Base-by-base conservation (phyloP, 2,113 vertebrate species). In the Barbus barbus region DNA sequence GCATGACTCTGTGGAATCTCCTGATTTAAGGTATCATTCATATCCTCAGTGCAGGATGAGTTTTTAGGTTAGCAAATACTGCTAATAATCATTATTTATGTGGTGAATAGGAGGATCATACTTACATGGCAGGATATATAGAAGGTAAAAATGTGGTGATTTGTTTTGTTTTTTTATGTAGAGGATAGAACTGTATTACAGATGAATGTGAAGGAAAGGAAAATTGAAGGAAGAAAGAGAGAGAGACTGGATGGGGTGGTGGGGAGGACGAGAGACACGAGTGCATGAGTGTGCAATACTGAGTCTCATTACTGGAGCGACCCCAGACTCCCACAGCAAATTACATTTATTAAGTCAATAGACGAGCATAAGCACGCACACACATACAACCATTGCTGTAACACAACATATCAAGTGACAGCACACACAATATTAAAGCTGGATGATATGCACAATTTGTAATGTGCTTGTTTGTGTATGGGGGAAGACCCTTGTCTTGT, bases 341-440 rank as follows among this genome's bases (percentile, higher is more conserved):
- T 88, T 78, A 86, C 82, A 88, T 88, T 88, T 88, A 88, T 88
- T 84, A 84, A 88, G 77, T 88, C 84, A 86, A 80, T n/a, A 80
- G 67, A 60, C 38, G 18, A 72, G 28, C 67, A 28, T 31, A 28
- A 73, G 69, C 63, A 73, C 56, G 24, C 71, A 75, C 33, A 33
- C 13, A 74, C 60, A 60, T 56, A 82, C 26, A 24, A n/a, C 41
- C 33, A 7, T 38, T 13, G 69, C 24, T 11, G 48, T 31, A 60
- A 31, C 36, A 76, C 71, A 85, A 61, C 58, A 78, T 51, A 65
- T 63, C 28, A 61, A 56, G 61, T 46, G 12, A 74, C 72, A 82
- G 38, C 56, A n/a, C 22, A 33, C 12, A 31, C 14, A 83, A 5
- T 4, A 72, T 24, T 69, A n/a, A 9, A 31, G 48, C 61, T 26